Base-by-base conservation (phyloP, 2,888 invertebrate genomes). In the Drosophila testacea region DNA sequence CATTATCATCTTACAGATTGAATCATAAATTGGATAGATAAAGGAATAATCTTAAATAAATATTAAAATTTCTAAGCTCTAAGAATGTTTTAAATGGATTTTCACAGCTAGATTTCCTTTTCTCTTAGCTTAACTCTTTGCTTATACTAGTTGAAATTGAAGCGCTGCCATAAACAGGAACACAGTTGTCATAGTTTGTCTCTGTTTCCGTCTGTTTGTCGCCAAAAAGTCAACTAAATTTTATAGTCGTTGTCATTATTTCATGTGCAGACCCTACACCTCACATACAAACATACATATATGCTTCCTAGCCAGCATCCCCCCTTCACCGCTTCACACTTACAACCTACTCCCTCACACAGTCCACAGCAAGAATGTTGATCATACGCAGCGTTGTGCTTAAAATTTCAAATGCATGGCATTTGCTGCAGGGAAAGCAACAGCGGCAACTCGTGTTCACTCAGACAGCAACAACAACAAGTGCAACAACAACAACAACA, bases 331-430 rank as follows among this genome's bases (percentile, higher is more conserved):
- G 11, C n/a, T 50, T 38, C 27, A 42, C 46, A 30, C 22, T 7
- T 42, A 3, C 13, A 34, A 41, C 5, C 5, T 30, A 30, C 22
- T 22, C 22, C 22, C 39, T 6, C 56, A 42, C 44, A 13, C 38
- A 61, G 30, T 50, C 57, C 72, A 63, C 66, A 51, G 59, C 67
- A 66, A 44, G 59, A 69, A 72, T 79, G 85, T 83, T 88, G 83
- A 85, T 88, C 88, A 88, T 83, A 88, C 81, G 88, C 88, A 85
- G 78, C 65, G 83, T 81, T 83, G 84, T 87, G 83, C 85, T 85
- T 85, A 76, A 79, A 85, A 88, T 88, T 85, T 83, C 70, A 83
- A 85, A 83, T 85, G 87, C 83, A 85, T 77, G 81, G 67, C 83
- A 84, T 77, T 83, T 86, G 67, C 71, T 71, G 75, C 75, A 71